Base-by-base conservation (phyloP, 1,140 invertebrate species). In the Brachionus plicatilis region DNA sequence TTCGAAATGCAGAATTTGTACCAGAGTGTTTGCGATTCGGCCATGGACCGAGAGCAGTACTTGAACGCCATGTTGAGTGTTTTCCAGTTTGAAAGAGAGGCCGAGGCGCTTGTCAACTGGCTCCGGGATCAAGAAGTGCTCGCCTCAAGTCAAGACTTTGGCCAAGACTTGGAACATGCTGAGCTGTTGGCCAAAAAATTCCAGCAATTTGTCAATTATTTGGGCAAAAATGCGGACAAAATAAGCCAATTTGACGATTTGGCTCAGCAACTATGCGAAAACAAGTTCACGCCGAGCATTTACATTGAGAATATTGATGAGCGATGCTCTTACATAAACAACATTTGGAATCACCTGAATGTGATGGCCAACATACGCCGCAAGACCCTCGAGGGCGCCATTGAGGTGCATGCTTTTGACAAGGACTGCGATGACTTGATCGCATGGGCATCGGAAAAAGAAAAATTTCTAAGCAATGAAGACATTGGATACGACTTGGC, bases 361-460 rank as follows among this genome's bases (percentile, higher is more conserved):
- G 27, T 50, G 8, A 45, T 72, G 20, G 33, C 45, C 14, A 43
- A 84, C 20, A 27, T 68, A 17, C 7, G 82, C n/a, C 60, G 60
- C 14, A 72, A 84, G 20, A 70, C 66, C 7, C 24, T 84, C 5
- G 66, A 84, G 17, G 33, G 43, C 20, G 60, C 82, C 37, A 84
- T 84, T 24, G 66, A 72, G 27, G 60, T 70, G 14, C 66, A 70
- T 56, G 82, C 65, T 33, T 84, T 84, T 60, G 65, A 84, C 33
- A 68, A 72, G 53, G 82, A 84, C 20, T 84, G 82, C 70, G 82
- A 70, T 17, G 82, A 84, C 20, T 37, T 84, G 29, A 50, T 84
- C 6, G 24, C 82, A 6, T 84, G 82, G 82, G 65, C 79, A 9
- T 29, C 33, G 11, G 79, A 82, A 41, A 82, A 82, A 45, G 79